These are phyloP conservation scores for Saccostrea cuccullata DNA, from an alignment of 1,140 invertebrate species.

Conservation along the genomic window DNA sequence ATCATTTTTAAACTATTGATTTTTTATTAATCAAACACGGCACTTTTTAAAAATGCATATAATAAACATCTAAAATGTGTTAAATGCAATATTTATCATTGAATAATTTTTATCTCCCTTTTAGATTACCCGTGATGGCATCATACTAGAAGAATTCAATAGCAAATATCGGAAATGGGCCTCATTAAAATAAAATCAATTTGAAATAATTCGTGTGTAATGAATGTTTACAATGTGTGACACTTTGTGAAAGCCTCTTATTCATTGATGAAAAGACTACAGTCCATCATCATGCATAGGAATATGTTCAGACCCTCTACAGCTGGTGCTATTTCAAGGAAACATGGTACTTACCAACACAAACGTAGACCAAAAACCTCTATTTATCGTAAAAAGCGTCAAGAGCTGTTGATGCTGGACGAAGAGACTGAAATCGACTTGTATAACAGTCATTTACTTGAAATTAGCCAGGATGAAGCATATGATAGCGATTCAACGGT, in stretches of 20 bases:
- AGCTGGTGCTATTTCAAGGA: not conserved
- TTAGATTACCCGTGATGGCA: not conserved
- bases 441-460: not conserved
- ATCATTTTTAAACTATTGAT: no score
- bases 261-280: not conserved
- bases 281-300: not conserved
- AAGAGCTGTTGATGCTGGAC: not conserved
- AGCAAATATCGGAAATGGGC: not conserved
- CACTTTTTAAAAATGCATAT: no score
- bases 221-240: not conserved
- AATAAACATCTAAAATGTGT: no score
- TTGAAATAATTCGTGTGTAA: not conserved
- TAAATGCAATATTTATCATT: not conserved
- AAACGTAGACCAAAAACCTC: not conserved
- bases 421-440: not conserved
- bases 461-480: not conserved
- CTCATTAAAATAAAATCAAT: not conserved
- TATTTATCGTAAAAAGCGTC: not conserved
- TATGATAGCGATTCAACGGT: conserved; percentile 8
- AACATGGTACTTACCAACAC: not conserved
- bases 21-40: no score
- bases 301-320: not conserved
- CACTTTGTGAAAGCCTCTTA: not conserved
- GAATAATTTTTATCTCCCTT: not conserved
- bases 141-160: not conserved